phyloP scores from a whole-genome alignment of 2,113 vertebrate genomes.

The Willisornis vidua region DNA sequence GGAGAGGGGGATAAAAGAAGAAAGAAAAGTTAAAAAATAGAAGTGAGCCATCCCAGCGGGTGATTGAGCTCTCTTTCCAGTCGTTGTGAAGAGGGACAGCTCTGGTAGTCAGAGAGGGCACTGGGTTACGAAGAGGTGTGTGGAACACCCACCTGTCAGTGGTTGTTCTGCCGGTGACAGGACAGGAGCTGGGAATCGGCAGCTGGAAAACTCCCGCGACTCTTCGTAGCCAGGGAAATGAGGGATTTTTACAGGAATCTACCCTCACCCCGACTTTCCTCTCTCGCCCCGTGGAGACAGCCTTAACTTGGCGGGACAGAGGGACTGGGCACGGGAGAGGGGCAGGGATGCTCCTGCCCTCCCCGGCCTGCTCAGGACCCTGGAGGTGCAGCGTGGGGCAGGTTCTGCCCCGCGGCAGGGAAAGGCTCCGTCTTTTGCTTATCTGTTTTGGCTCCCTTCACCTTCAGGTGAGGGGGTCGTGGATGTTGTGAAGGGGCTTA shows the following conservation, averaged over 20 bases:
- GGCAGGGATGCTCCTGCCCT: neutral
- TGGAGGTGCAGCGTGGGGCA: neutral
- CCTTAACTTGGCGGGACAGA: neutral
- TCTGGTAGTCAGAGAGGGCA: neutral
- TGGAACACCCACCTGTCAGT: neutral
- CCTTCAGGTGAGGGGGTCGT: neutral
- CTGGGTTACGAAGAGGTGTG: neutral
- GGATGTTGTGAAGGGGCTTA: neutral
- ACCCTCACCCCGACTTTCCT: neutral
- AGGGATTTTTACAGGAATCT: neutral
- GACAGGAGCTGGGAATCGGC: neutral
- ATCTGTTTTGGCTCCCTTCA: neutral
- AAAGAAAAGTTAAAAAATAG: accelerated
- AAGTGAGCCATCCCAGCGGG: neutral
- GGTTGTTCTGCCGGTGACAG: neutral
- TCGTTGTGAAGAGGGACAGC: neutral
- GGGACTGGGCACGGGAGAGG: neutral
- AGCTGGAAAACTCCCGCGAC: neutral
- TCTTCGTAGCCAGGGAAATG: neutral
- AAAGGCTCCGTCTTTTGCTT: neutral
- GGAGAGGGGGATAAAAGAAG: neutral
- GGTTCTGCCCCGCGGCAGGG: neutral
- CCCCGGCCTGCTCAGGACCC: neutral
- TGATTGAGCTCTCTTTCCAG: neutral
- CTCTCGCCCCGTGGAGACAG: neutral